Evolutionary conservation across 2,113 vertebrate species (phyloP).

Genomic region (Castor canadensis): DNA sequence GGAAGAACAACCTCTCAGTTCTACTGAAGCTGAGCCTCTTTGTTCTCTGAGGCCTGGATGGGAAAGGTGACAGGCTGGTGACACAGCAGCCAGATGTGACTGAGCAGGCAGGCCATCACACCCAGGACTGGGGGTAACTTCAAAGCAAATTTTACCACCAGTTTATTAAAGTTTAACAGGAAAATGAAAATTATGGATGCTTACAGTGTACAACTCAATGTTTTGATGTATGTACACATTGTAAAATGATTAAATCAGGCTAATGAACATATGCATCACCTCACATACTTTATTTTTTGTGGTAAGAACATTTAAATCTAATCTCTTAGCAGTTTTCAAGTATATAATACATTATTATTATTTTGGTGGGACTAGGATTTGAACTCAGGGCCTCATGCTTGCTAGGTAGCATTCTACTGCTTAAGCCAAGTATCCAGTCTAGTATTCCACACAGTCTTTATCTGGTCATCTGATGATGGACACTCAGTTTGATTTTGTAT

Average conservation of each 20-base stretch:
- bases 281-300: neutral
- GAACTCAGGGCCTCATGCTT: too few relatives aligned
- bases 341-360: neutral
- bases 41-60: neutral
- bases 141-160: neutral
- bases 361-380: too few relatives aligned
- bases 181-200: neutral
- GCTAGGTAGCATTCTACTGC: too few relatives aligned
- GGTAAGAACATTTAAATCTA: neutral
- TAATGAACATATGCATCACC: neutral
- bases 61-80: too few relatives aligned
- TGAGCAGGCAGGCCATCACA: neutral
- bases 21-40: neutral
- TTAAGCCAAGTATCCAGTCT: too few relatives aligned
- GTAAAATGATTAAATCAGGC: neutral
- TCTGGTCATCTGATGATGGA: neutral
- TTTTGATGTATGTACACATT: neutral
- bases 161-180: neutral
- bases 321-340: neutral
- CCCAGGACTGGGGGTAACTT: neutral
- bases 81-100: too few relatives aligned
- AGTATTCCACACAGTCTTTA: too few relatives aligned
- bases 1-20: neutral
- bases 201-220: too few relatives aligned
- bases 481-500: neutral